These are phyloP conservation scores for Trachymyrmex cornetzi DNA, from an alignment of 1,140 invertebrate genomes.

Conservation along the genomic window DNA sequence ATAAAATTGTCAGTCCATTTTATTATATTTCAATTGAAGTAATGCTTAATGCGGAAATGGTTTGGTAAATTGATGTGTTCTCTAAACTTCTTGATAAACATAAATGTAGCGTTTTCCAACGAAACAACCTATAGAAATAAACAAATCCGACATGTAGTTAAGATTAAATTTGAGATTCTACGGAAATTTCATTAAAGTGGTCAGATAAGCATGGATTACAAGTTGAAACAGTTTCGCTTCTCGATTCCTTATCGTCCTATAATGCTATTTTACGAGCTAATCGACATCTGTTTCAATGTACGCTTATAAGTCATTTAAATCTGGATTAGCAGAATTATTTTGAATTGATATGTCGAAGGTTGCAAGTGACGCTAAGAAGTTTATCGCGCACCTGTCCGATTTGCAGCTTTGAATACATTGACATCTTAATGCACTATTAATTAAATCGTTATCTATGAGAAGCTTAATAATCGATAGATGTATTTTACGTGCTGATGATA, in stretches of 20 bases:
- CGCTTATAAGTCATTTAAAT: not conserved
- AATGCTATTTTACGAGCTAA: not conserved
- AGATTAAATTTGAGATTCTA: constrained; percentile 51
- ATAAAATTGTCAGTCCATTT: not conserved
- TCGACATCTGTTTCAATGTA: not conserved
- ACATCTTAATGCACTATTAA: not conserved
- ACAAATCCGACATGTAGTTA: not conserved
- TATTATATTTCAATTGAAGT: constrained; percentile 3
- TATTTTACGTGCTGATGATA: not conserved
- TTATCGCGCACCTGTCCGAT: not conserved
- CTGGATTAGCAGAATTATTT: not conserved
- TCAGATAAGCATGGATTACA: constrained; percentile 19
- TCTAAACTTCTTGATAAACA: constrained; percentile 22
- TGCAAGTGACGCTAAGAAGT: not conserved
- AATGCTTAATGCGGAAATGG: not conserved
- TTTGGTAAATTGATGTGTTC: not conserved
- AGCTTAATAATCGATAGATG: not conserved
- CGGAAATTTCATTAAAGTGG: constrained; percentile 2
- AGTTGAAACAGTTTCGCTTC: not conserved
- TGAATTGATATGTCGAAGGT: not conserved
- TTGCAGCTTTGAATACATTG: not conserved
- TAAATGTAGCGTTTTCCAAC: not conserved
- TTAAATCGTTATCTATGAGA: constrained; percentile 13
- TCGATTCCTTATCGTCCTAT: not conserved
- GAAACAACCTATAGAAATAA: not conserved